Evolutionary conservation across 35 echinoderm and acorn worm species (phyloP).

Genomic region (Apostichopus parvimensis): DNA sequence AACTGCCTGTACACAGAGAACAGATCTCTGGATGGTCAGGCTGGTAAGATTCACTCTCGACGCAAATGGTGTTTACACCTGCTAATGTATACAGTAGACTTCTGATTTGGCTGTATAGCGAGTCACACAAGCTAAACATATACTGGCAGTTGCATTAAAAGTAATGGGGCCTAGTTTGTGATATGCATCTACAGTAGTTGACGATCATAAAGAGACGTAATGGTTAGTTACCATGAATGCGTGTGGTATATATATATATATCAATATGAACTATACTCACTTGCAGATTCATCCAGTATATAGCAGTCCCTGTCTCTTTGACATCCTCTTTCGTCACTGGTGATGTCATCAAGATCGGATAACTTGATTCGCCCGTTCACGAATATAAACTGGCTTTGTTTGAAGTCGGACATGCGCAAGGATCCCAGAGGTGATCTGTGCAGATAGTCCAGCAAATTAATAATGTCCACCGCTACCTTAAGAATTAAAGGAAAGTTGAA

Average conservation of each 20-base stretch:
- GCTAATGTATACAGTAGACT: neutral
- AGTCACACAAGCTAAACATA: no score
- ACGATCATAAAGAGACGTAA: no score
- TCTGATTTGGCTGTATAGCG: neutral
- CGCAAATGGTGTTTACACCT: neutral
- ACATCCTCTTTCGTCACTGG: constrained; percentile 61
- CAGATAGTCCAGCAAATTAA: constrained; percentile 65
- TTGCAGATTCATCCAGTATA: constrained; percentile 54
- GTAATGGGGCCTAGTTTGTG: no score
- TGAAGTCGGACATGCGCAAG: constrained; percentile 79
- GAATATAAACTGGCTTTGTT: constrained; percentile 74
- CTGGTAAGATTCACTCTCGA: neutral
- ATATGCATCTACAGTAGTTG: no score
- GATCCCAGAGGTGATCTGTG: constrained; percentile 83
- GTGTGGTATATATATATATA: no score
- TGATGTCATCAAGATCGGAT: constrained; percentile 88
- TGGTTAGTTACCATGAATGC: no score
- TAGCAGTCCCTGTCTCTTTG: constrained; percentile 67
- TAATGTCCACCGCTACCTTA: constrained; percentile 67
- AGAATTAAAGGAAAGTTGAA: neutral
- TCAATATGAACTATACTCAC: no score
- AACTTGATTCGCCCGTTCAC: constrained; percentile 70
- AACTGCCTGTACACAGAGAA: no score
- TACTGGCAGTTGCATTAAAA: no score
- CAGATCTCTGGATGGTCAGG: no score